phyloP scores from a whole-genome alignment of 2,888 invertebrate genomes.

The Hemicrepidius hirtus region DNA sequence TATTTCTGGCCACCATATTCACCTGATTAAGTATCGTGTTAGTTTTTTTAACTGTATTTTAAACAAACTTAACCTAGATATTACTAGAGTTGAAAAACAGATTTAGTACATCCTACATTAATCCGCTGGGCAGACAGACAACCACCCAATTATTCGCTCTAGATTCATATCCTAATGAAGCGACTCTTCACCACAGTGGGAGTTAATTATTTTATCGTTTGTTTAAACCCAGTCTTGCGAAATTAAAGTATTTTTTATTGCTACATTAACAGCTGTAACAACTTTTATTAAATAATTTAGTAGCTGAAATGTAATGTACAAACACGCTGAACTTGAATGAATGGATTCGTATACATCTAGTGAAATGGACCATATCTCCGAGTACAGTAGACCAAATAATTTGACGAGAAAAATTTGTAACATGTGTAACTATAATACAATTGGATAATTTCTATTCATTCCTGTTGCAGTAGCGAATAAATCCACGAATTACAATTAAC shows the following conservation, averaged over 20 bases:
- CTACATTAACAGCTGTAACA: background rate
- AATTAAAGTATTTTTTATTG: background rate
- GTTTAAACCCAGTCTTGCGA: background rate
- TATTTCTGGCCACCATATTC: no score
- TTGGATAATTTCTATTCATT: constrained; percentile 17
- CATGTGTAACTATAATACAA: background rate
- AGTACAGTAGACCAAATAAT: constrained; percentile 34
- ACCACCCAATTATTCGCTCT: background rate
- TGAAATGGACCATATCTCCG: constrained; percentile 52
- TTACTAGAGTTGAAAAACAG: no score
- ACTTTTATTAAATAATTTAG: constrained; percentile 16
- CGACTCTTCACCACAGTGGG: background rate
- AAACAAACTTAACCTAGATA: no score
- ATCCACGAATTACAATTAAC: constrained; percentile 25
- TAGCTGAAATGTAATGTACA: constrained; percentile 23
- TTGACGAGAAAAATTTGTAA: constrained; percentile 17
- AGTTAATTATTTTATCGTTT: constrained; percentile 10
- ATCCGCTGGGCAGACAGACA: background rate
- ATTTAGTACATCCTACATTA: constrained; percentile 15
- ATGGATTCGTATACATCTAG: constrained; percentile 40
- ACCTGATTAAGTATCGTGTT: no score
- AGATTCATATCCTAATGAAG: background rate
- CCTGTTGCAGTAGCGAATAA: constrained; percentile 24
- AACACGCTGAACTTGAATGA: constrained; percentile 41
- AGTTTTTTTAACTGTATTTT: no score